Percentiles rank a stretch among this genome's conserved stretches.
Evolutionary conservation across 2,888 invertebrate species (phyloP).

Genomic region (Drosophila algonquin): DNA sequence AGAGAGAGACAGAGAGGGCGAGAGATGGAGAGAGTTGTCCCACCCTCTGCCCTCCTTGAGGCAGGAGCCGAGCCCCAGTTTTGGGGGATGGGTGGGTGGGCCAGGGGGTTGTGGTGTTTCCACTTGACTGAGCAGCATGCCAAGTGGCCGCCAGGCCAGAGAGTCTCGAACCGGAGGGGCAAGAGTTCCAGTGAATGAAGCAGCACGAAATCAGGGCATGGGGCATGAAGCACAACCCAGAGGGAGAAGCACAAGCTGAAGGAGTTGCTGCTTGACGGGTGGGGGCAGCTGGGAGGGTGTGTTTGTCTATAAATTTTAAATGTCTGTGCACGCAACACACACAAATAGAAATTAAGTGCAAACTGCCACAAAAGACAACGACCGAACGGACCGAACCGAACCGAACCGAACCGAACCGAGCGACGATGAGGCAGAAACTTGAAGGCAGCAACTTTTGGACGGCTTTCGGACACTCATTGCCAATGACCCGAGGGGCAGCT

Average conservation of each 20-base stretch:
- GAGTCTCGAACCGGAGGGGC: constrained; percentile 4
- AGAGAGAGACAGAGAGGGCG: constrained; percentile 41
- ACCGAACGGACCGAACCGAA: neutral
- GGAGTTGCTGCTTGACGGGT: neutral
- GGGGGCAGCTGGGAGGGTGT: constrained; percentile 10
- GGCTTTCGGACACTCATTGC: constrained; percentile 48
- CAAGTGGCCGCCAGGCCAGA: constrained; percentile 70
- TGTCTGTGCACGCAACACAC: constrained; percentile 75
- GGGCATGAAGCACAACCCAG: neutral
- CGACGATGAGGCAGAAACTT: constrained; percentile 29
- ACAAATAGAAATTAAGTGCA: constrained; percentile 73
- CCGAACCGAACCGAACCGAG: neutral
- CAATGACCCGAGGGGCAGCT: constrained; percentile 32
- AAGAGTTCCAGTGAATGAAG: neutral
- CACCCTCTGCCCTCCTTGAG: neutral
- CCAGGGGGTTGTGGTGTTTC: constrained; percentile 52
- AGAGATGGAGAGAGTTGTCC: constrained; percentile 43
- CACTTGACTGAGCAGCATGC: constrained; percentile 74
- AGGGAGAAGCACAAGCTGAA: neutral
- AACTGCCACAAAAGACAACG: constrained; percentile 48
- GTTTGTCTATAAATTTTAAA: constrained; percentile 80
- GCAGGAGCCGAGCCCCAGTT: neutral
- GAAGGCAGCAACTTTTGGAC: constrained; percentile 27
- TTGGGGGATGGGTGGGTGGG: constrained; percentile 49
- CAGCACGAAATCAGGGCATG: neutral